phyloP scores from a whole-genome alignment of 2,113 vertebrate genomes.

The Megaceryle maxima region DNA sequence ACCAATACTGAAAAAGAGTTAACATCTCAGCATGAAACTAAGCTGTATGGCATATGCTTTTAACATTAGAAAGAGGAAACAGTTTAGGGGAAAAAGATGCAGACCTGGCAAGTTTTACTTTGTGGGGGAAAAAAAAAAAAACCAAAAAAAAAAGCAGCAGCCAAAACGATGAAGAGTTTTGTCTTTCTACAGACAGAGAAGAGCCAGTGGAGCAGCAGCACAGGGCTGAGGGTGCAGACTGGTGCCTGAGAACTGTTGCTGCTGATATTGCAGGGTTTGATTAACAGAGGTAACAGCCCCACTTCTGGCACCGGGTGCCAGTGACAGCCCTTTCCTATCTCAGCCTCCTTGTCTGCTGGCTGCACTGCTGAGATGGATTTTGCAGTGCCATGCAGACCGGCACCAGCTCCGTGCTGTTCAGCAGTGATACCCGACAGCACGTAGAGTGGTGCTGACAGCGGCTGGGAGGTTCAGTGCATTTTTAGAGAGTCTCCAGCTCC shows the following conservation, averaged over 20 bases:
- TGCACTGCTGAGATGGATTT: accelerated
- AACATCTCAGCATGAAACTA: constrained; percentile 34
- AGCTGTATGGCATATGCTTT: constrained; percentile 27
- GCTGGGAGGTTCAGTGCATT: background rate
- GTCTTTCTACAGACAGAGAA: background rate
- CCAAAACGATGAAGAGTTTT: background rate
- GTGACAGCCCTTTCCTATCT: background rate
- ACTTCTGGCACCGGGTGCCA: background rate
- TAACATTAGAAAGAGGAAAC: constrained; percentile 70
- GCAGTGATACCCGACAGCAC: accelerated
- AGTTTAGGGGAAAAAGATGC: constrained; percentile 58
- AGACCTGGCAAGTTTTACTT: constrained; percentile 62
- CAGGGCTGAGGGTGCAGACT: accelerated
- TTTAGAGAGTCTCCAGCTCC: background rate
- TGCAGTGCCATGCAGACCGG: accelerated
- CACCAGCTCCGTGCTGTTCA: accelerated
- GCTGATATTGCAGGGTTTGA: background rate
- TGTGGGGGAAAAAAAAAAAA: background rate
- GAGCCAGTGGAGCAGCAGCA: background rate
- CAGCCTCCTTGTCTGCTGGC: background rate
- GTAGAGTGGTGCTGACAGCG: background rate
- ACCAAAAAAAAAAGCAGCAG: background rate
- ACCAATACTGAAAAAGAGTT: background rate
- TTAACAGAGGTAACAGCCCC: background rate
- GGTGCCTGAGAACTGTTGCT: background rate